Percentiles rank a stretch among this genome's conserved stretches.
Conservation (phyloP, 2,113 vertebrate species). For the Prunella himalayana region DNA sequence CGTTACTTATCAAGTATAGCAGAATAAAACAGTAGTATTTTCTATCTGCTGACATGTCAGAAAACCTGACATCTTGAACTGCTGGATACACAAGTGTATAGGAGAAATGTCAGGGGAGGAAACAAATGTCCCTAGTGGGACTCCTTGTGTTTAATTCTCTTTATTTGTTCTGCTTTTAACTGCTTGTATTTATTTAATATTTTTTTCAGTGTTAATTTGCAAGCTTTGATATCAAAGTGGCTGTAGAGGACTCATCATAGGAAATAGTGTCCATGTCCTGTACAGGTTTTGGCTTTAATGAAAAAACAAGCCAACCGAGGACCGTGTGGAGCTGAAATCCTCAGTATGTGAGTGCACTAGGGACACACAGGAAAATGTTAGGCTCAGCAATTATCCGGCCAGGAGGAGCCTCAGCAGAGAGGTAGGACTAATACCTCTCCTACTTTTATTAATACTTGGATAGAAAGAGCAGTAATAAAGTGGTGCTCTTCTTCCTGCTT, state of each 20-base stretch:
- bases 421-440: background rate
- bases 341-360: fast-evolving
- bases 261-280: background rate
- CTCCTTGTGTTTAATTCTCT: background rate
- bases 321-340: background rate
- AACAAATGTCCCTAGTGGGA: background rate
- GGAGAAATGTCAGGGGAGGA: background rate
- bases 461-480: background rate
- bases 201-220: background rate
- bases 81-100: background rate
- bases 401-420: background rate
- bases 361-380: background rate
- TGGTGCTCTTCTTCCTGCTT: background rate
- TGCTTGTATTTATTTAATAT: background rate
- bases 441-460: background rate
- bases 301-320: background rate
- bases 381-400: background rate
- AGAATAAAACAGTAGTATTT: background rate
- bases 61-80: background rate
- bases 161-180: background rate
- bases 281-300: background rate
- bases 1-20: background rate
- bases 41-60: background rate
- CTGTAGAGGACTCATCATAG: background rate
- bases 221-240: background rate